Conservation (phyloP, 2,113 vertebrate species). For the Cyprinodon variegatus region DNA sequence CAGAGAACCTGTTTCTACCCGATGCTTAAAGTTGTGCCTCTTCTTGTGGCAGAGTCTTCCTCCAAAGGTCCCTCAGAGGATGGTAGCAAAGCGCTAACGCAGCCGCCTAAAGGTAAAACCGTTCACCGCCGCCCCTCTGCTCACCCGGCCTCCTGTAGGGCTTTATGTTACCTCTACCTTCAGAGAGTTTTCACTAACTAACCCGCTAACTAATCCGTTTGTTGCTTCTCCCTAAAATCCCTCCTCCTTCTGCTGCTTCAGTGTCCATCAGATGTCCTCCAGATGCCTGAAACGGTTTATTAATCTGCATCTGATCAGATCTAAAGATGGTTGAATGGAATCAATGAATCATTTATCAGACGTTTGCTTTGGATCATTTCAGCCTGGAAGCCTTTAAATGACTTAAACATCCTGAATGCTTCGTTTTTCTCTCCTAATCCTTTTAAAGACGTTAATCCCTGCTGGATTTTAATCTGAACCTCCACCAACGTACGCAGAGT, state of each 20-base stretch:
- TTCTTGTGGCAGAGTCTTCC: conserved; percentile 63
- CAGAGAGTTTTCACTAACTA: neutral
- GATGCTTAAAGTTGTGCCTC: conserved; percentile 43
- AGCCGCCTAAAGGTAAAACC: conserved; percentile 68
- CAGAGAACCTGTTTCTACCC: conserved; percentile 5
- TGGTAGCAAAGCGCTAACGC: conserved; percentile 54
- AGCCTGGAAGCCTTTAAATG: neutral
- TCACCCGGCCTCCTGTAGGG: conserved; percentile 1
- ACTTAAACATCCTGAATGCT: neutral
- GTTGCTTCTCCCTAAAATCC: no score
- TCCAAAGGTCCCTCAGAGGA: conserved; percentile 62
- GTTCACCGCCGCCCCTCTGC: conserved; percentile 1
- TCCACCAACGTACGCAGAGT: neutral
- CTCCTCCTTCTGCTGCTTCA: no score
- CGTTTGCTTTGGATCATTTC: neutral
- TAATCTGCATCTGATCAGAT: no score
- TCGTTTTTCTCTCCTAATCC: neutral
- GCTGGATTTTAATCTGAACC: no score
- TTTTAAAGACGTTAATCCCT: no score
- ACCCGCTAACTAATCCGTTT: neutral
- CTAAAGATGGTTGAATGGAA: neutral
- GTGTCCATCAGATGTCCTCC: no score
- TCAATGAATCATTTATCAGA: no score
- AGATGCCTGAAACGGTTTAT: no score
- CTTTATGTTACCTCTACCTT: neutral